A percentile compares a stretch with the other conserved stretches of the same genome.
phyloP scores from a whole-genome alignment of 2,797 vertebrate genomes.

The Enteromius unitaeniatus region DNA sequence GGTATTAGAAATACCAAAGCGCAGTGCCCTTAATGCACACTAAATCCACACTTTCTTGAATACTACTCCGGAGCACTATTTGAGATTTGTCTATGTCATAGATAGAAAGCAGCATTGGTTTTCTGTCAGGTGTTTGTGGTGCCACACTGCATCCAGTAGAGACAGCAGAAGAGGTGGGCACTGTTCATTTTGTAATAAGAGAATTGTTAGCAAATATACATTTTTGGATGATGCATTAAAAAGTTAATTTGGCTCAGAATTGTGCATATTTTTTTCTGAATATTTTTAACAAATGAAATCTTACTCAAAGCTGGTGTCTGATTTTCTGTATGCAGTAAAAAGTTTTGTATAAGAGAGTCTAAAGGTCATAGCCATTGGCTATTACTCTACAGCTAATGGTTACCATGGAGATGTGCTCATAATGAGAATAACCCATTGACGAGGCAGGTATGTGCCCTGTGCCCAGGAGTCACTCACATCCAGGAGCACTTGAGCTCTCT shows the following conservation, averaged over 20 bases:
- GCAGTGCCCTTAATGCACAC: too few relatives aligned
- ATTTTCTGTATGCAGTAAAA: constrained; percentile 40
- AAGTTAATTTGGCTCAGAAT: background rate
- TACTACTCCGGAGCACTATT: too few relatives aligned
- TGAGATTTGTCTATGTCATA: too few relatives aligned
- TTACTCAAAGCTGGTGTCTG: background rate
- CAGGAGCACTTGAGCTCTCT: constrained; percentile 32
- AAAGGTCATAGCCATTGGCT: constrained; percentile 68
- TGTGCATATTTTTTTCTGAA: background rate
- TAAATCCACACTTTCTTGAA: too few relatives aligned
- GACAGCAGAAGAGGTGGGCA: too few relatives aligned
- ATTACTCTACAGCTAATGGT: constrained; percentile 71
- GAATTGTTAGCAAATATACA: too few relatives aligned
- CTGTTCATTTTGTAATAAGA: too few relatives aligned
- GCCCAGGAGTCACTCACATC: constrained; percentile 21
- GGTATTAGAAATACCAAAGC: too few relatives aligned
- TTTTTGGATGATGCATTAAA: background rate
- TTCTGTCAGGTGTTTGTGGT: too few relatives aligned
- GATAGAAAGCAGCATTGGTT: too few relatives aligned
- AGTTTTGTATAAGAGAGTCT: constrained; percentile 71
- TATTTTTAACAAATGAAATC: background rate
- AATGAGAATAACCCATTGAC: constrained; percentile 68
- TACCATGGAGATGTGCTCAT: constrained; percentile 61
- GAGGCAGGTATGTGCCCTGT: constrained; percentile 57
- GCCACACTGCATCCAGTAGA: too few relatives aligned